Evolutionary conservation across 2,888 invertebrate species (phyloP), one percentile per base, ranked within the genome.

Genomic region (Spatulosminthurus flaviceps): DNA sequence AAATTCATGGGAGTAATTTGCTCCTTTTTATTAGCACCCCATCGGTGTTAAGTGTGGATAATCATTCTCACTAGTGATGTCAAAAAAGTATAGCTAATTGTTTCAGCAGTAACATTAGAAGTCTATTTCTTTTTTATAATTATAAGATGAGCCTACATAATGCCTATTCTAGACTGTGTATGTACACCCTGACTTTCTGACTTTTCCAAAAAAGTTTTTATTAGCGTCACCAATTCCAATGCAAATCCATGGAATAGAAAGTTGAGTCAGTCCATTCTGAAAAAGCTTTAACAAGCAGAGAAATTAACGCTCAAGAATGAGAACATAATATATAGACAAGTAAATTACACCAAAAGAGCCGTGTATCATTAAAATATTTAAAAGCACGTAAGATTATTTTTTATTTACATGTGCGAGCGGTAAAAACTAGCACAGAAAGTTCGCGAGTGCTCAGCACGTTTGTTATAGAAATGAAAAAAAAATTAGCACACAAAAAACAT

Each of bases 21-120:
- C n/a, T 51, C n/a, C 51, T n/a, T 51, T 51, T 51, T 5, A 51
- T 51, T 51, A 51, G 51, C 51, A 51, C 51, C 51, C 51, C 51
- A 19, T 51, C 51, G 51, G 51, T 51, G 51, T 16, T 51, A 51
- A 51, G 51, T 51, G 16, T n/a, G 51, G 51, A 51, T 51, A 51
- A 51, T 51, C 19, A 51, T 51, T 51, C 51, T 51, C 51, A 51
- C 51, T 2, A 51, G 16, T 4, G 51, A 51, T 7, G 4, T 7
- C 34, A 7, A 34, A 11, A 51, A n/a, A 16, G 16, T 51, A 51
- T 51, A 19, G n/a, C 16, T 2, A 51, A n/a, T 9, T 2, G 51
- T 13, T 9, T 13, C 19, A 51, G 16, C 9, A 11, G 51, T 51
- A 51, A 19, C 16, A 51, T 7, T 41, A 51, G 19, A 2, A 13